Evolutionary conservation across 2,888 invertebrate genomes (phyloP), one percentile per base, ranked within the genome.

Genomic region (Polyploca ridens): DNA sequence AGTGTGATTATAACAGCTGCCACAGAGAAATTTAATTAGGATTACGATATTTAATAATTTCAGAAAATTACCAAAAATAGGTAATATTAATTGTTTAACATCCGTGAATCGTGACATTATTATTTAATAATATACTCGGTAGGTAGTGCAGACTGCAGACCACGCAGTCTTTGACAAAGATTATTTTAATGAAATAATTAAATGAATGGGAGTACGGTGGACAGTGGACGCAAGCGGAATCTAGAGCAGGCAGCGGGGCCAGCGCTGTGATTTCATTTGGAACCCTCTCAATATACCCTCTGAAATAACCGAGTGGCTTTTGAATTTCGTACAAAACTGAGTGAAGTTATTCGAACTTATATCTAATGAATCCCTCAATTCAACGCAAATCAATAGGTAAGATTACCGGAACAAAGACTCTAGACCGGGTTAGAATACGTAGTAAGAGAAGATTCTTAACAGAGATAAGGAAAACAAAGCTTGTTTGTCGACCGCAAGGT

Each of bases 121-220:
- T 86, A 83, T 81, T 77, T 72, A 79, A 82, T 83, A 33, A 57
- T 7, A 38, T 10, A 8, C 10, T 3, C 0, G 6, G 11, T 58
- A 58, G 27, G 14, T 33, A 78, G 78, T 80, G 83, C 74, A 81
- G 77, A 80, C 79, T 84, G 84, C 82, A 78, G 81, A 83, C 77
- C 82, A 77, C 72, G 83, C 79, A 82, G 84, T 80, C 86, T 83
- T 84, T 80, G 78, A 79, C 79, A 76, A 81, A 85, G 86, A 88
- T 90, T 89, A 90, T 89, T 89, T 88, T 88, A 90, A 88, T 87
- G 82, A 88, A 87, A 88, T 89, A 91, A 92, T 90, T 84, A 85
- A 89, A 90, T 90, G 85, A 86, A 82, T 74, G 77, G 74, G 83
- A 85, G 84, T 81, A 79, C 86, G 83, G 86, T 85, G 87, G 87